Base-by-base conservation (phyloP, 2,888 invertebrate genomes). In the Anoncus sp. region DNA sequence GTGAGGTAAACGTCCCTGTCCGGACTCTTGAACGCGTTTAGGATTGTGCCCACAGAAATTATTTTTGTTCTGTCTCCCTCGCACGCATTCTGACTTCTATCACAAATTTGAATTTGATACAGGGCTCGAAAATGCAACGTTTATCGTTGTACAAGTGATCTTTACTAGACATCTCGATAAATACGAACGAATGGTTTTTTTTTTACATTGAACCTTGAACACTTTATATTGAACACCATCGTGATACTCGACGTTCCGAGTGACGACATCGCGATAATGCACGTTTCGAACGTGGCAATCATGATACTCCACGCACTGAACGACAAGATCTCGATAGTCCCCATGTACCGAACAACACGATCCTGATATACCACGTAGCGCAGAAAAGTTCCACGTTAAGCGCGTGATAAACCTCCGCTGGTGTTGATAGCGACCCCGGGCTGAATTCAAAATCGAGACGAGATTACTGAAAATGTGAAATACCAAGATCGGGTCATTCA, bases 281-380 rank as follows among this genome's bases (percentile, higher is more conserved):
- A 63, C 63, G 63, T 63, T 31, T 35, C 63, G 35, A 63, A 35
- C 35, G 49, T 35, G 14, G 20, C 10, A 16, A 16, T 55, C 20
- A 22, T 20, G 66, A 24, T 66, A 40, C 55, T 31, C 12, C 43
- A 55, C 53, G 49, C 53, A 40, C 47, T 31, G 43, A n/a, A 40
- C 38, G 53, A 27, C 40, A 6, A 12, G 49, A 66, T 53, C 53
- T 66, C 43, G 27, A 53, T 53, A 40, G 7, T 27, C n/a, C n/a
- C 14, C 38, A 43, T 53, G 38, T n/a, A 18, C n/a, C 12, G 24
- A 16, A 18, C 40, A 18, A 20, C 10, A 22, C 63, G 66, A 53
- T 24, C 24, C 16, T 40, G 65, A 66, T 66, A 53, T 22, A 53
- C 24, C 65, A 53, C 65, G 65, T 22, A 66, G 6, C 22, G 38